Conservation (phyloP, 2,113 vertebrate genomes). For the Mesitornis unicolor region DNA sequence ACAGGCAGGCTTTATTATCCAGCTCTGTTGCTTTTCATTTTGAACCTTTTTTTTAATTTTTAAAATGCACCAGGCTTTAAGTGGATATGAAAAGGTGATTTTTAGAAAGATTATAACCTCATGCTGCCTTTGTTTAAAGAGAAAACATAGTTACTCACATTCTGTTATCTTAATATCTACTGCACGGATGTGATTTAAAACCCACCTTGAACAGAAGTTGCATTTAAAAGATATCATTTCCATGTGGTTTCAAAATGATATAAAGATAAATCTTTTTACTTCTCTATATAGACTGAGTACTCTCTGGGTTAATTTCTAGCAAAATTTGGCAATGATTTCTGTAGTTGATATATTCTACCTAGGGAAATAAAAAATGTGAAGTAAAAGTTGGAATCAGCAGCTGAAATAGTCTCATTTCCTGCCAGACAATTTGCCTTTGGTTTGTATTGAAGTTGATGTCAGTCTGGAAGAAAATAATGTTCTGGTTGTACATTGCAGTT, state of each 20-base stretch:
- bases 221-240: neutral
- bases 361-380: conserved; percentile 34
- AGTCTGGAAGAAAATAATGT: neutral
- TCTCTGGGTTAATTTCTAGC: neutral
- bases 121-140: neutral
- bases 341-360: neutral
- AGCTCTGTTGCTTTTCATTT: neutral
- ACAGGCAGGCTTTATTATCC: neutral
- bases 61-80: neutral
- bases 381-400: conserved; percentile 5
- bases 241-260: neutral
- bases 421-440: conserved; percentile 20
- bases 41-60: neutral
- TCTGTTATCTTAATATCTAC: neutral
- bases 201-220: neutral
- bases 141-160: neutral
- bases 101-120: neutral
- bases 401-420: conserved; percentile 24
- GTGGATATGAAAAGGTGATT: neutral
- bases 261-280: neutral
- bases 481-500: conserved; percentile 6
- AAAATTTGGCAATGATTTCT: conserved; percentile 27
- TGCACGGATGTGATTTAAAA: neutral
- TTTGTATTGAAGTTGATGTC: conserved; percentile 4
- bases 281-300: neutral